These are phyloP conservation scores for Anolis sagrei DNA, from an alignment of 2,113 vertebrate species.

Conservation along the genomic window DNA sequence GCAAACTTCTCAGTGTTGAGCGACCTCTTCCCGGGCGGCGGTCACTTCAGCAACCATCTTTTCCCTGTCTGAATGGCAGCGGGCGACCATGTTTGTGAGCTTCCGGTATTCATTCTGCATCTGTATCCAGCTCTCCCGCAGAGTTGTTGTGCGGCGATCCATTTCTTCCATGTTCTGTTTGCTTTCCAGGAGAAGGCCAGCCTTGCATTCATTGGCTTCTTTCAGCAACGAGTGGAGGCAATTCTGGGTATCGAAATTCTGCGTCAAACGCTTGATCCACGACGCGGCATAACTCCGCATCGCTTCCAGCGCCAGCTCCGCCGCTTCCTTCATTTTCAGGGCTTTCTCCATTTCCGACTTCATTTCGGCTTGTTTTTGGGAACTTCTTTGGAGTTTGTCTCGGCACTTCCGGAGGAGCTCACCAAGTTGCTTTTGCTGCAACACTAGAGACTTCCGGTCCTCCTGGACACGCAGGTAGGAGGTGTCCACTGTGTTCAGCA, in stretches of 20 bases:
- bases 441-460: slow-evolving; percentile 26
- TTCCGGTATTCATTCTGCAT: slow-evolving; percentile 76
- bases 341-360: slow-evolving; percentile 76
- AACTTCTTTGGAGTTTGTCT: slow-evolving; percentile 68
- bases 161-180: slow-evolving; percentile 58
- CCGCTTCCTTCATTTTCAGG: slow-evolving; percentile 74
- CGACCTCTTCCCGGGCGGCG: slow-evolving; percentile 69
- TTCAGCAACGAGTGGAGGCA: slow-evolving; percentile 77
- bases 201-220: slow-evolving; percentile 76
- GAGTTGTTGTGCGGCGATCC: slow-evolving; percentile 60
- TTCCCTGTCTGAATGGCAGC: slow-evolving; percentile 65
- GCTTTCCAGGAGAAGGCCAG: slow-evolving; percentile 58
- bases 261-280: slow-evolving; percentile 77
- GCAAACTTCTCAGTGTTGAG: slow-evolving; percentile 35
- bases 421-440: slow-evolving; percentile 60
- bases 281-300: slow-evolving; percentile 74
- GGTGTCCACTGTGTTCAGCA: background rate
- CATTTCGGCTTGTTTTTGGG: slow-evolving; percentile 77
- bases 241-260: slow-evolving; percentile 74
- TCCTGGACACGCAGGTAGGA: slow-evolving; percentile 53
- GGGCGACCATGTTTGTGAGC: slow-evolving; percentile 73
- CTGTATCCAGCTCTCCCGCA: slow-evolving; percentile 75
- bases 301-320: slow-evolving; percentile 68
- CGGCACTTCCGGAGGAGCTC: slow-evolving; percentile 69
- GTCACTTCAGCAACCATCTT: slow-evolving; percentile 76